A percentile compares a stretch with the other conserved stretches of the same genome.
These are phyloP conservation scores for Mustela nigripes DNA, from an alignment of 2,113 vertebrate species.

Conservation along the genomic window DNA sequence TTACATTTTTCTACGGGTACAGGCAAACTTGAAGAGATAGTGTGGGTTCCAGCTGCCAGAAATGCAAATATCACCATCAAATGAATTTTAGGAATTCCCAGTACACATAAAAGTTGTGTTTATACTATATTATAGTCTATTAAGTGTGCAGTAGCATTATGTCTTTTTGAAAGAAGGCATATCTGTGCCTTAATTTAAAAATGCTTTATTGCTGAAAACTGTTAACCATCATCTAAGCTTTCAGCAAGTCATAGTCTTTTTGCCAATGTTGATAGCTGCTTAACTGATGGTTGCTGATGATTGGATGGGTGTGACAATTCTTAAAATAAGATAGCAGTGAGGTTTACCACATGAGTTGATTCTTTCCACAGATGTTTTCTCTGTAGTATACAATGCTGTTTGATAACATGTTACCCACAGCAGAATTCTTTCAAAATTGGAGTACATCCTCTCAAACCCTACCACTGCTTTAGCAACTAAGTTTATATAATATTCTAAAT, in stretches of 20 bases:
- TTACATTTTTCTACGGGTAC: background rate
- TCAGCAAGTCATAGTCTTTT: background rate
- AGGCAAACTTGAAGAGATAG: background rate
- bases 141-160: background rate
- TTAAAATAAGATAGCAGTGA: background rate
- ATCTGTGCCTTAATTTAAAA: background rate
- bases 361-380: background rate
- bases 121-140: background rate
- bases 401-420: background rate
- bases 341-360: background rate
- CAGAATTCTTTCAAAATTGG: background rate
- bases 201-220: background rate
- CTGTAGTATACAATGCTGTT: background rate
- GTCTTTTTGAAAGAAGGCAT: background rate
- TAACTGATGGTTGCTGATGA: background rate
- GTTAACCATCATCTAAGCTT: background rate
- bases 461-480: background rate
- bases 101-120: background rate
- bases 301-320: background rate
- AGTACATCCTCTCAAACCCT: background rate
- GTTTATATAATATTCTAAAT: background rate
- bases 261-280: background rate
- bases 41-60: background rate
- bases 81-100: background rate
- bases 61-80: background rate